Evolutionary conservation across 2,888 invertebrate species (phyloP), one percentile per base, ranked within the genome.

Genomic region (Phaonia tiefii): DNA sequence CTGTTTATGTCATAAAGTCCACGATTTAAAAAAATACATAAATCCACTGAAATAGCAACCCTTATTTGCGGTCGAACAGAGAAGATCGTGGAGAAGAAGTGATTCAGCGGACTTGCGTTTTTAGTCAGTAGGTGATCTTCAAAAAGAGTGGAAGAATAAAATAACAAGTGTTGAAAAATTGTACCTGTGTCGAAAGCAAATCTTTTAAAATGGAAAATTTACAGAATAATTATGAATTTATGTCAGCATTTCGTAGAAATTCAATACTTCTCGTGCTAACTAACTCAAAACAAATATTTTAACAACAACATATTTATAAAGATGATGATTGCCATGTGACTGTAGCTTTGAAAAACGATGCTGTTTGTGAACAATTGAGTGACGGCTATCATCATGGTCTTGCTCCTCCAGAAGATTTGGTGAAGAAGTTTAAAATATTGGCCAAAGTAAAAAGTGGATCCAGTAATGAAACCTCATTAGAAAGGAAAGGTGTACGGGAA

Each of bases 401-500:
- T 37, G 15, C 39, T 22, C 42, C 63, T 37, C 37, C 37, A 13
- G 63, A 42, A 42, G 63, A 63, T 31, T 63, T 63, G 10, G 4
- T 63, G 13, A 63, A 63, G 4, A 39, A 63, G 25, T 63, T 63
- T 39, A 63, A 63, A 63, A 42, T 42, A 25, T 1, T 20, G 15
- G 10, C 26, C 11, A 20, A 7, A 17, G 42, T 63, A n/a, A 63
- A 63, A n/a, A 15, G 13, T 10, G 42, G 37, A 63, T 37, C 39
- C 42, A 17, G n/a, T 3, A 56, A 22, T 7, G 37, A 63, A 25
- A n/a, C 58, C 20, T 7, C 37, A n/a, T 31, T 31, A 11, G 17
- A 39, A 65, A 65, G 65, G 25, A 65, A 42, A 17, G 42, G 65
- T 15, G 46, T 65, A 10, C 42, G 65, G 7, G 65, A 65, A 17